Conservation (phyloP, 2,888 invertebrate species). For the Ophion ventricosus region DNA sequence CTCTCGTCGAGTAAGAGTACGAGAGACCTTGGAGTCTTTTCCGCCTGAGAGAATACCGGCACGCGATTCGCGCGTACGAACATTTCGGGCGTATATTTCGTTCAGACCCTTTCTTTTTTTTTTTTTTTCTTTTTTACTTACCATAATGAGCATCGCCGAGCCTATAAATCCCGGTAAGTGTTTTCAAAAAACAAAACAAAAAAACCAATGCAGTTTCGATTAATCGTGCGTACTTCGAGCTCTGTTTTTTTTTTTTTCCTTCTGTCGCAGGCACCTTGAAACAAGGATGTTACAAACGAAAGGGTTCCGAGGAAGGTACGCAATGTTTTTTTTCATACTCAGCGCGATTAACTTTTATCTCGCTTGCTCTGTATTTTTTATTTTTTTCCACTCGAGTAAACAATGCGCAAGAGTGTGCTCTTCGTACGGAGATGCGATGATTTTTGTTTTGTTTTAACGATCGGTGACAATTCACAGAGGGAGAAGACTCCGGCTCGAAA, state of each 20-base stretch:
- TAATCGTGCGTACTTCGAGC: background rate
- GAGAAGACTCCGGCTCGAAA: constrained; percentile 65
- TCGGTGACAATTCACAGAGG: constrained; percentile 65
- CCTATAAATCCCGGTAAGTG: constrained; percentile 66
- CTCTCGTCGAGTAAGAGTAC: constrained; percentile 64
- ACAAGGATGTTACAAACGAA: constrained; percentile 66
- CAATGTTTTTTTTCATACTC: constrained; percentile 13
- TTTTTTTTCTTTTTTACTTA: too few relatives aligned
- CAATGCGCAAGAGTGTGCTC: background rate
- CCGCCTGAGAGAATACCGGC: constrained; percentile 18
- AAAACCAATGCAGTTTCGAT: background rate
- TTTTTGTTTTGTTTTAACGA: background rate
- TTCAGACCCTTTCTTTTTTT: background rate
- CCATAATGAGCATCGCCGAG: constrained; percentile 65
- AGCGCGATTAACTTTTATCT: background rate
- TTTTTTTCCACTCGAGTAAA: background rate
- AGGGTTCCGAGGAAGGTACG: constrained; percentile 67
- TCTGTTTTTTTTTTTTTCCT: background rate
- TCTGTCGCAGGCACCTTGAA: constrained; percentile 55
- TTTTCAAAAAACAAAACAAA: too few relatives aligned
- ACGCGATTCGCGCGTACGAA: background rate
- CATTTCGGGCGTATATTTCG: background rate
- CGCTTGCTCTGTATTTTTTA: background rate
- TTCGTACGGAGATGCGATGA: background rate
- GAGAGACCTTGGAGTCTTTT: constrained; percentile 66